A percentile compares a stretch with the other conserved stretches of the same genome.
Conservation (phyloP, 2,113 vertebrate species). For the Pterophyllum scalare region DNA sequence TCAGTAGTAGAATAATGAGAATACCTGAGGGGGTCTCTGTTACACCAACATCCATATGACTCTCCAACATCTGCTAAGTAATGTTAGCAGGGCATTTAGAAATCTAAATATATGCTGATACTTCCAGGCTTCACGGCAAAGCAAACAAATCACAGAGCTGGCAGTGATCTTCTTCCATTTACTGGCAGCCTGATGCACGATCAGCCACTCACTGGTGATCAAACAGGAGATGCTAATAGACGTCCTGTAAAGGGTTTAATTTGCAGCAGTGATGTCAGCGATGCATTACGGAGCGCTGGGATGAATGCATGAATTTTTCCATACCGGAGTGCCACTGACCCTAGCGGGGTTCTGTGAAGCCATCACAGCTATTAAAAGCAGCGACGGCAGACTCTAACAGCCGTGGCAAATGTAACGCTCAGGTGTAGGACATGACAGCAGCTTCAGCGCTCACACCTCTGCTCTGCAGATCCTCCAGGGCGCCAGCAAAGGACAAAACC, state of each 20-base stretch:
- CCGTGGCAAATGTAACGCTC: constrained; percentile 72
- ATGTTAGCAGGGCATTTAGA: constrained; percentile 63
- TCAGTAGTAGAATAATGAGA: constrained; percentile 77
- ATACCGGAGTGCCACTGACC: constrained; percentile 21
- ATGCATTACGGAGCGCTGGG: not conserved
- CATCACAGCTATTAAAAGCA: constrained; percentile 73
- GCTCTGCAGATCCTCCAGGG: constrained; percentile 5
- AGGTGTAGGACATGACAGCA: constrained; percentile 49
- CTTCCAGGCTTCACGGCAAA: constrained; percentile 43
- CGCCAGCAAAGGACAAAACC: not conserved
- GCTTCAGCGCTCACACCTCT: constrained; percentile 26
- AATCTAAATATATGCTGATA: constrained; percentile 72
- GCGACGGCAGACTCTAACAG: constrained; percentile 58
- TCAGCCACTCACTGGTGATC: constrained; percentile 28
- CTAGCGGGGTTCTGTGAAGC: constrained; percentile 54
- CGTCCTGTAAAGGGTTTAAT: constrained; percentile 41
- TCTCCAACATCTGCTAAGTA: constrained; percentile 76
- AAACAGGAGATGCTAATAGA: constrained; percentile 44
- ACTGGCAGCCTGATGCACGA: constrained; percentile 36
- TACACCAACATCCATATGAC: constrained; percentile 74
- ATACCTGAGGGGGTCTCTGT: constrained; percentile 79
- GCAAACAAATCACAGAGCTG: constrained; percentile 51
- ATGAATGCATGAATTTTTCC: constrained; percentile 44
- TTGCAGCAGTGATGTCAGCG: constrained; percentile 15
- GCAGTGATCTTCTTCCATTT: constrained; percentile 38